Percentiles rank a stretch among this genome's conserved stretches.
Evolutionary conservation across 2,888 invertebrate species (phyloP).

Genomic region (Drosophila prolongata): DNA sequence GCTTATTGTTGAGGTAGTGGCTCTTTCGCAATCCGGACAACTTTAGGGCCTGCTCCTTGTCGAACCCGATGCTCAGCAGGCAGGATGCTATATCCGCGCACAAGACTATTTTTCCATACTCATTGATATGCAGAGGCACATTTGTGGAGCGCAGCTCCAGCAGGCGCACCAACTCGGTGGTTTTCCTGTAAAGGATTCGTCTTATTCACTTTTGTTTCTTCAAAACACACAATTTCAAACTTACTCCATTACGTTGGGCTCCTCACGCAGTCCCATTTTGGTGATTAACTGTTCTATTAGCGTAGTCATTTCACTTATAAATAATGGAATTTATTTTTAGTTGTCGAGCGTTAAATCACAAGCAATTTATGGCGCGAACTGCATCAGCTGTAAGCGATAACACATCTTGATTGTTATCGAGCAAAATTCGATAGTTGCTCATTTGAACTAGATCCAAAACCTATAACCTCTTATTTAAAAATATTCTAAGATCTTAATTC

Average conservation of each 20-base stretch:
- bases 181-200: slow-evolving; percentile 69
- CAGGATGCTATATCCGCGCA: slow-evolving; percentile 87
- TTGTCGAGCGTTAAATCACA: background rate
- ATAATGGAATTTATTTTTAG: background rate
- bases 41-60: slow-evolving; percentile 86
- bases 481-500: no score
- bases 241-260: slow-evolving; percentile 77
- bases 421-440: background rate
- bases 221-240: slow-evolving; percentile 2
- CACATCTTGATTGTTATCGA: background rate
- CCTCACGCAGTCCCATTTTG: slow-evolving; percentile 81
- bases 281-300: slow-evolving; percentile 79
- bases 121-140: slow-evolving; percentile 85
- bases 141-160: slow-evolving; percentile 81
- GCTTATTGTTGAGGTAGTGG: slow-evolving; percentile 86
- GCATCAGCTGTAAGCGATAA: slow-evolving; percentile 5
- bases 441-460: background rate
- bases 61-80: slow-evolving; percentile 85
- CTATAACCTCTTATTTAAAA: background rate
- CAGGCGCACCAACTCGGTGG: slow-evolving; percentile 81
- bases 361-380: slow-evolving; percentile 33
- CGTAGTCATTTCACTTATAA: slow-evolving; percentile 65
- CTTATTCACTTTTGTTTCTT: background rate
- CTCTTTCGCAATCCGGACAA: slow-evolving; percentile 86
- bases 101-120: slow-evolving; percentile 87